Percentiles rank a stretch among this genome's conserved stretches.
Conservation (phyloP, 1,140 invertebrate species). For the Temnothorax nylanderi region DNA sequence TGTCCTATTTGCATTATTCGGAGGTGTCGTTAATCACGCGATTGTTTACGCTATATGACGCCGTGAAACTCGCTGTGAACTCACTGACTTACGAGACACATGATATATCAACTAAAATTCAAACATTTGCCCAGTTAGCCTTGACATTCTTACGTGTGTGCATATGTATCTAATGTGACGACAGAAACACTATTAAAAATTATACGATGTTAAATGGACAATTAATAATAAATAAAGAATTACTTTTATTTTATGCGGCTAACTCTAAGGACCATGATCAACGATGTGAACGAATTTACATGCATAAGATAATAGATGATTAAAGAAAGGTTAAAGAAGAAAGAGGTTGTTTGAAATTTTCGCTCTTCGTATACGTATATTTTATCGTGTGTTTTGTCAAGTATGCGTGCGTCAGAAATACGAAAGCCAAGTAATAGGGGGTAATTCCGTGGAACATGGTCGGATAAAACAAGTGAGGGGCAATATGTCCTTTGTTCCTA, state of each 20-base stretch:
- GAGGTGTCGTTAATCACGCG: constrained; percentile 41
- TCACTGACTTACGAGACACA: neutral
- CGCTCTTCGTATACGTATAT: neutral
- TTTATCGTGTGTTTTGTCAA: neutral
- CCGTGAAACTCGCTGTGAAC: constrained; percentile 12
- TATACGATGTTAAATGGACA: neutral
- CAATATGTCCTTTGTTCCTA: constrained; percentile 40
- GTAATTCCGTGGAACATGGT: constrained; percentile 22
- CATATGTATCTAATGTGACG: neutral
- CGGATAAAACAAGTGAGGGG: constrained; percentile 37
- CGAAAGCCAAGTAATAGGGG: constrained; percentile 10
- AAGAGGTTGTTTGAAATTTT: neutral
- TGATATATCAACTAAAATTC: constrained; percentile 9
- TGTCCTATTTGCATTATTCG: constrained; percentile 40
- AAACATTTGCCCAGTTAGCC: neutral
- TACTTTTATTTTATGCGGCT: neutral
- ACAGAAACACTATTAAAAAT: neutral
- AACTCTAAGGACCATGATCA: neutral
- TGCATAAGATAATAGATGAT: neutral
- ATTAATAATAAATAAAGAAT: neutral
- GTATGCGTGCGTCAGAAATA: neutral
- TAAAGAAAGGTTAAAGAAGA: neutral
- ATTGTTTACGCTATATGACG: constrained; percentile 28
- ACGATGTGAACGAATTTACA: constrained; percentile 1
- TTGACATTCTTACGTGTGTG: neutral